Percentiles rank a stretch among this genome's conserved stretches.
These are phyloP conservation scores for Amblyjoppa proteus DNA, from an alignment of 2,888 invertebrate genomes.

Conservation along the genomic window DNA sequence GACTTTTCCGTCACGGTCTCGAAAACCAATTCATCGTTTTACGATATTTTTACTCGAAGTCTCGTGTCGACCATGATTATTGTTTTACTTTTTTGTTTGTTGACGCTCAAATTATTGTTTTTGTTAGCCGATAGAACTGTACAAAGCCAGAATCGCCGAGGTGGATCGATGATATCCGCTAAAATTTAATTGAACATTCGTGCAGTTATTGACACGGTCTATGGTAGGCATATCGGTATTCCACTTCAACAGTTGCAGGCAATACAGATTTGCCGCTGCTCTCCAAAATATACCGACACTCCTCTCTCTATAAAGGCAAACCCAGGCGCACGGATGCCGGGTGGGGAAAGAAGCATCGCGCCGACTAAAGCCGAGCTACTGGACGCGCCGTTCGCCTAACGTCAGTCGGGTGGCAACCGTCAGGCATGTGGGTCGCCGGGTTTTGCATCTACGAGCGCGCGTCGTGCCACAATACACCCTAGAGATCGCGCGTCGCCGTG, in stretches of 20 bases:
- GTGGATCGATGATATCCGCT: neutral
- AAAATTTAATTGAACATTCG: neutral
- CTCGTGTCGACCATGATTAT: constrained; percentile 47
- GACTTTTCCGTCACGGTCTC: constrained; percentile 40
- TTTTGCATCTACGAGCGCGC: constrained; percentile 60
- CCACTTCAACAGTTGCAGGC: neutral
- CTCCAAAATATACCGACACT: neutral
- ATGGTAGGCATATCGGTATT: neutral
- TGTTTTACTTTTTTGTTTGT: neutral
- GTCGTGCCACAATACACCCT: constrained; percentile 56
- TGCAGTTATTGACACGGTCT: neutral
- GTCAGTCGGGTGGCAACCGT: constrained; percentile 84
- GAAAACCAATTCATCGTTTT: constrained; percentile 57
- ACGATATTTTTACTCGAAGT: constrained; percentile 58
- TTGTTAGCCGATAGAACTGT: neutral
- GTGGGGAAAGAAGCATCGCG: constrained; percentile 48
- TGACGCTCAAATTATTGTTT: neutral
- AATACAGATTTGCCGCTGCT: neutral
- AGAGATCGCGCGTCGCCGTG: constrained; percentile 49
- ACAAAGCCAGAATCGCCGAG: neutral
- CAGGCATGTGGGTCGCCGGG: constrained; percentile 73
- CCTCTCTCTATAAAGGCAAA: neutral
- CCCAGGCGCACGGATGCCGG: constrained; percentile 26
- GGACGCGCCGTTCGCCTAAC: constrained; percentile 64
- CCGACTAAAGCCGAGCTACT: constrained; percentile 65